A percentile compares a stretch with the other conserved stretches of the same genome.
Evolutionary conservation across 2,113 vertebrate genomes (phyloP).

Genomic region (Oophaga pumilio): DNA sequence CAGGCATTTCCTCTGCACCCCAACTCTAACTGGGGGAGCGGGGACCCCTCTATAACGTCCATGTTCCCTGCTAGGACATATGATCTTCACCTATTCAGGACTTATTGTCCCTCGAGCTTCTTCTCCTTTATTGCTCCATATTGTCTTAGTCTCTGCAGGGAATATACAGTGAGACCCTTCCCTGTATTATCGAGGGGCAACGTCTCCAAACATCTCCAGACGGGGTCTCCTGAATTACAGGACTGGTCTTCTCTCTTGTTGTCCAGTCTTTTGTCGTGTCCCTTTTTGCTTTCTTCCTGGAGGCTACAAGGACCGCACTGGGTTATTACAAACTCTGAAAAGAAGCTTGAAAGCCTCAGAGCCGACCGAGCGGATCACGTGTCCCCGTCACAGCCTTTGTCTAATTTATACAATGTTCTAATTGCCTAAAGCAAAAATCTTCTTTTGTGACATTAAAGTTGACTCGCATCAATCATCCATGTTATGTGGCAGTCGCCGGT

Average conservation of each 20-base stretch:
- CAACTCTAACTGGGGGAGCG: too few species aligned
- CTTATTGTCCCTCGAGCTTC: too few species aligned
- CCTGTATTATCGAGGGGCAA: neutral
- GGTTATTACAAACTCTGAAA: neutral
- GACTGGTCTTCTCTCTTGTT: neutral
- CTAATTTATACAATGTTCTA: conserved; percentile 37
- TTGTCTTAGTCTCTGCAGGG: too few species aligned
- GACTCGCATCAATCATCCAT: conserved; percentile 45
- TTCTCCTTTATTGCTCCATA: too few species aligned
- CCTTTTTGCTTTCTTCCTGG: neutral
- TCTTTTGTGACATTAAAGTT: conserved; percentile 45
- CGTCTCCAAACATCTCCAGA: neutral
- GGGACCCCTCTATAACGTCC: too few species aligned
- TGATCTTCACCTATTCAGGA: too few species aligned
- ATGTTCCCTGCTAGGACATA: too few species aligned
- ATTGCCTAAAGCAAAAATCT: conserved; percentile 22
- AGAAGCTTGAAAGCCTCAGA: neutral
- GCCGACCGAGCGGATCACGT: too few species aligned
- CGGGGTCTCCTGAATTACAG: neutral
- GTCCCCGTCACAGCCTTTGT: neutral
- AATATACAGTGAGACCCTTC: too few species aligned
- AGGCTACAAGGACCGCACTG: neutral
- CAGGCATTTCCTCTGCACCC: too few species aligned
- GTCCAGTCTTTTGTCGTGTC: neutral
- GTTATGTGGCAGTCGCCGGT: neutral